phyloP scores from a whole-genome alignment of 2,113 vertebrate species.

The Butorides virescens region DNA sequence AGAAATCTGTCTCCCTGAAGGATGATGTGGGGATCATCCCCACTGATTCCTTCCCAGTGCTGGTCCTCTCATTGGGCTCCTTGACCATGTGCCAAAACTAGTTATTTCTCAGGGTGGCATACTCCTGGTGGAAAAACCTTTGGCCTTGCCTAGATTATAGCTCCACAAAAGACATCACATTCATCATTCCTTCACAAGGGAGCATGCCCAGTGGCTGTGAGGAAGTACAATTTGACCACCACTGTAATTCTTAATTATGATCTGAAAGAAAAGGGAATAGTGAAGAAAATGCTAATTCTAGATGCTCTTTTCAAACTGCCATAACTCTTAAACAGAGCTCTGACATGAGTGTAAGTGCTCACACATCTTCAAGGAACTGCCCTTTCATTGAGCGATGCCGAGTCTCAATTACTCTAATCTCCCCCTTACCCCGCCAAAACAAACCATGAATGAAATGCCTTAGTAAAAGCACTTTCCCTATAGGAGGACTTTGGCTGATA shows the following conservation, averaged over 20 bases:
- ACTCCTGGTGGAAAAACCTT: not conserved
- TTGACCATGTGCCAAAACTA: not conserved
- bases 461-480: not conserved
- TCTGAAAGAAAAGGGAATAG: not conserved
- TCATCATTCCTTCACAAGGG: not conserved
- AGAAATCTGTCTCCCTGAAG: not conserved
- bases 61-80: not conserved
- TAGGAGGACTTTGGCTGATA: not conserved
- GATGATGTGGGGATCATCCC: not conserved
- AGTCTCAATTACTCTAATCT: not conserved
- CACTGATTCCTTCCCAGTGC: not conserved
- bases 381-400: not conserved
- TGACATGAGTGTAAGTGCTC: not conserved
- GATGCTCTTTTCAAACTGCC: not conserved
- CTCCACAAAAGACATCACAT: not conserved
- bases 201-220: not conserved
- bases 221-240: not conserved
- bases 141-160: not conserved
- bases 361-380: not conserved
- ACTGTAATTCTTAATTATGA: not conserved
- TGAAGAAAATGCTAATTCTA: not conserved
- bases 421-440: not conserved
- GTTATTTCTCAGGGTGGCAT: not conserved
- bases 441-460: not conserved
- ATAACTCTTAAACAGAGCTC: not conserved